Evolutionary conservation across 2,113 vertebrate species (phyloP).

Genomic region (Megaceryle maxima): DNA sequence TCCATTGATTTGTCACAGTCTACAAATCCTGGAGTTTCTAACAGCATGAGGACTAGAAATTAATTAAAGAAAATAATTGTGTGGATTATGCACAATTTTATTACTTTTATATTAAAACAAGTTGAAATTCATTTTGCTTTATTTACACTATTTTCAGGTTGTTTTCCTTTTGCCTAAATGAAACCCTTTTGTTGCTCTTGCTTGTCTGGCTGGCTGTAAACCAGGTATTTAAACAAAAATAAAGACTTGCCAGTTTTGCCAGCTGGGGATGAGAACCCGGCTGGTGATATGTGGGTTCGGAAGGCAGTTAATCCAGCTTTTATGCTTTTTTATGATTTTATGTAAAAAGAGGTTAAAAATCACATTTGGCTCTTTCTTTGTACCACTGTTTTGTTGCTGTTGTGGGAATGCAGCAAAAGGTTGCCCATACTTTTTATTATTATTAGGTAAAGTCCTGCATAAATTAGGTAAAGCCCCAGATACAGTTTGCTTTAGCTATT

Average conservation of each 20-base stretch:
- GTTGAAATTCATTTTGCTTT: slow-evolving; percentile 49
- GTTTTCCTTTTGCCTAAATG: slow-evolving; percentile 66
- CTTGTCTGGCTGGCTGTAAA: slow-evolving; percentile 77
- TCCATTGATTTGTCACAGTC: neutral
- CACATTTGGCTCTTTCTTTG: slow-evolving; percentile 76
- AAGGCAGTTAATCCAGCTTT: slow-evolving; percentile 81
- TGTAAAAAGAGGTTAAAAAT: slow-evolving; percentile 81
- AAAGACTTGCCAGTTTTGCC: slow-evolving; percentile 82
- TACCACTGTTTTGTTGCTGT: slow-evolving; percentile 71
- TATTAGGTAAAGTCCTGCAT: slow-evolving; percentile 63
- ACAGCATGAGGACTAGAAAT: neutral
- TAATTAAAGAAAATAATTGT: neutral
- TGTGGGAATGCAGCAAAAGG: slow-evolving; percentile 70
- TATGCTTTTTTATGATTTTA: slow-evolving; percentile 82
- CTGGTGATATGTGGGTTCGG: slow-evolving; percentile 76
- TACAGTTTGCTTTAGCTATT: slow-evolving; percentile 20
- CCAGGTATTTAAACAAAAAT: slow-evolving; percentile 82
- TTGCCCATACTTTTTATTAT: slow-evolving; percentile 70
- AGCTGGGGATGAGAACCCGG: slow-evolving; percentile 83
- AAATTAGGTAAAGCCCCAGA: slow-evolving; percentile 48
- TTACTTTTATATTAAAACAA: slow-evolving; percentile 42
- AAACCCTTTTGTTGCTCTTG: slow-evolving; percentile 71
- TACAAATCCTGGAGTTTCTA: neutral
- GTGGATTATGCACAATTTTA: slow-evolving; percentile 9
- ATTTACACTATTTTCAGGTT: slow-evolving; percentile 59